Evolutionary conservation across 2,888 invertebrate genomes (phyloP), one percentile per base, ranked within the genome.

Genomic region (Microctonus aethiopoides): DNA sequence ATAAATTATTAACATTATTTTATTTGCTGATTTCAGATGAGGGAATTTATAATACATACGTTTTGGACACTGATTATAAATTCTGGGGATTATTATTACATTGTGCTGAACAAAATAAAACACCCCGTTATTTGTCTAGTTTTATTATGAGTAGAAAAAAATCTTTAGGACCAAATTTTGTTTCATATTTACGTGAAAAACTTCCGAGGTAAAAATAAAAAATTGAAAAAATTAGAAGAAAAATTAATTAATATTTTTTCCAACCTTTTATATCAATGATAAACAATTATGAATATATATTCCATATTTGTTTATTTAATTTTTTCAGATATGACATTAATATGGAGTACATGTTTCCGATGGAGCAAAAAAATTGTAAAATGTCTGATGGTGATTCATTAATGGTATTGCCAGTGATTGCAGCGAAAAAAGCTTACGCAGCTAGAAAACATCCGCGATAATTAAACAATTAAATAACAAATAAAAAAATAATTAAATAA

Each of bases 1-100:
- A 26, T 51, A 13, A n/a, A 39, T 41, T 11, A n/a, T 29, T 22
- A 24, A 26, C 32, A 1, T 24, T 63, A 22, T 52, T 29, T 52
- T 6, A 52, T 34, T 63, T 26, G 10, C 22, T 29, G 29, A n/a
- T 54, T 66, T 41, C 84, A 95, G 95, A 95, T 86, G 95, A 95
- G 86, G 95, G 95, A 11, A 90, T 95, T 74, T 96, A 96, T 87
- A 95, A 95, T 81, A 95, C 95, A 0, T 95, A 94, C 83, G 92
- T 95, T 0, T 84, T 95, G 77, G 95, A 95, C 81, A 93, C 95
- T 0, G 95, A 95, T 83, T 94, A 95, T 84, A 90, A 90, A 69
- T 92, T 93, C 1, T 96, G 95, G 95, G 91, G 94, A 0, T 87
- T 96, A 54, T 88, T 95, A 32, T 90, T 96, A 81, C 95, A 96